Evolutionary conservation across 2,797 vertebrate genomes (phyloP), one percentile per base, ranked within the genome.

Genomic region (Typhlichthys subterraneus): DNA sequence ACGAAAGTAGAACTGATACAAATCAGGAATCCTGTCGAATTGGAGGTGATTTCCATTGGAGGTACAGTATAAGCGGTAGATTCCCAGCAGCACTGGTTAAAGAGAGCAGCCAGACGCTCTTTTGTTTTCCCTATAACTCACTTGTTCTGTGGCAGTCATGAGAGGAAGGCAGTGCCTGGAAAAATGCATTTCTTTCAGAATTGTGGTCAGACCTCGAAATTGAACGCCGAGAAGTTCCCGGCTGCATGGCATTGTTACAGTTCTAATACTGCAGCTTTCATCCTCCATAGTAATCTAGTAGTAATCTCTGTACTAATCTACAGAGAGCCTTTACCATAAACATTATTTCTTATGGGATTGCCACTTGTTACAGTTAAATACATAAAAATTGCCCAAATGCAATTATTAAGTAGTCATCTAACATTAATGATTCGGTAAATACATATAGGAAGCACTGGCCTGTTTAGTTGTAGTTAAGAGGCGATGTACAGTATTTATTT

Each of bases 101-200:
- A 68, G 71, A 78, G 63, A 60, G 81, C 75, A 81, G 77, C 69
- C 59, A 61, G 76, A 67, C 64, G 67, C 67, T 57, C 65, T 63
- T 82, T 82, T 82, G 72, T 84, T 84, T 82, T 80, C 70, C 66
- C 57, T 72, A 59, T 77, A 84, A 79, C 56, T 83, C 76, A 82
- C 63, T 55, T 33, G 59, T 69, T 79, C 72, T 70, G 77, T 72
- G 56, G 57, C 72, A 74, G 82, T 82, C 73, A 56, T 57, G 73
- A 76, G 75, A 75, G 70, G 60, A 74, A 62, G 80, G 69, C 67
- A 74, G 69, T 76, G 71, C 69, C 81, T 81, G 86, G 80, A 85
- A 84, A 82, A 78, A 67, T 13, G 1, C 59, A 53, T 38, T 68
- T 45, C 50, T 58, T 17, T 59, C 29, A 59, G 53, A 64, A 68